Percentiles rank a stretch among this genome's conserved stretches.
Evolutionary conservation across 2,797 vertebrate genomes (phyloP).

Genomic region (Anguilla pacifica): DNA sequence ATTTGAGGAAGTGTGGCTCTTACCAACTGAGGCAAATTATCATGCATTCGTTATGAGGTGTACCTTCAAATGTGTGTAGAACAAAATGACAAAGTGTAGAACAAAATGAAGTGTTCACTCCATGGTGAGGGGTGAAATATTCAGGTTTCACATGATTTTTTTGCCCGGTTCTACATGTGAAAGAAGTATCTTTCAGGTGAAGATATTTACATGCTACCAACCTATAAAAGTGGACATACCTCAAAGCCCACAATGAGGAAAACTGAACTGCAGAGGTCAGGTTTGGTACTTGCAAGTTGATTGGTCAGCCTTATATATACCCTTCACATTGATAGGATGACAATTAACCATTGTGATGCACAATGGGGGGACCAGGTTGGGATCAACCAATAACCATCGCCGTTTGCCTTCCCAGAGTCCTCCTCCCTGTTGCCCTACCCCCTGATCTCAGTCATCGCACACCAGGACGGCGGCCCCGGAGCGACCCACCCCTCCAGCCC

Average conservation of each 20-base stretch:
- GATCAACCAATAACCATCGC: not conserved
- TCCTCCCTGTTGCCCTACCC: constrained; percentile 84
- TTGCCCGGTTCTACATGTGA: not conserved
- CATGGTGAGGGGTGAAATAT: no score
- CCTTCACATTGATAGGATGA: not conserved
- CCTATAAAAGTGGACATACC: not conserved
- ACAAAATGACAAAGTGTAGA: no score
- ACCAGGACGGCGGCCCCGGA: constrained; percentile 73
- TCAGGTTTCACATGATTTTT: no score
- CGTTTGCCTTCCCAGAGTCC: constrained; percentile 71
- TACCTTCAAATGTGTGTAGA: not conserved
- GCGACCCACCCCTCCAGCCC: constrained; percentile 73
- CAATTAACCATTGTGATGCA: not conserved
- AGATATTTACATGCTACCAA: not conserved
- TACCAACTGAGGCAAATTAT: not conserved
- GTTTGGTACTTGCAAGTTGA: not conserved
- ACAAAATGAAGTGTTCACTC: no score
- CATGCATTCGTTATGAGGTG: not conserved
- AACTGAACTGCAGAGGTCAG: not conserved
- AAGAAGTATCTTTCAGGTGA: not conserved
- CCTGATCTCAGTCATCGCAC: constrained; percentile 87
- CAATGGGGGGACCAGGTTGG: not conserved
- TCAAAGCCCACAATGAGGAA: not conserved
- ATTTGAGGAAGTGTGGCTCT: not conserved
- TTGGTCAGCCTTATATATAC: not conserved